Evolutionary conservation across 1,140 invertebrate genomes (phyloP), one percentile per base, ranked within the genome.

Genomic region (Mactra quadrangularis): DNA sequence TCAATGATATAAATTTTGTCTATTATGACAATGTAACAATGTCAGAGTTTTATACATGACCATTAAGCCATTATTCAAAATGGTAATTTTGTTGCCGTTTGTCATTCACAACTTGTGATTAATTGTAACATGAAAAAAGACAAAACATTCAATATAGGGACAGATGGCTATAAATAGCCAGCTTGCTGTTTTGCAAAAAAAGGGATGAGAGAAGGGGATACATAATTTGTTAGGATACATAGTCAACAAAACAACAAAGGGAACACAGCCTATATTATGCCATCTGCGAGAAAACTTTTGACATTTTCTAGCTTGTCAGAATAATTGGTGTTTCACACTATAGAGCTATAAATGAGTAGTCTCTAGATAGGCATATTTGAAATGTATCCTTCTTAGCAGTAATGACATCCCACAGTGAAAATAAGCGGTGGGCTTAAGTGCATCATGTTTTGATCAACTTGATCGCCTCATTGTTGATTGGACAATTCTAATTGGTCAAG

Each of bases 141-240:
- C 64, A 68, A 68, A 68, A 68, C 64, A 68, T 68, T 68, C 41
- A 50, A 50, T 68, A 68, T 68, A 68, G 64, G 64, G 64, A 68
- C 64, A 68, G 64, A 68, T 68, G 64, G 64, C 27, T 68, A 22
- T 68, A 68, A 68, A 68, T 68, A 66, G 64, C 41, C 7, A 31
- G 64, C 31, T 35, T 68, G 64, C 25, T 55, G 52, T 68, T n/a
- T n/a, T 29, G 64, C 41, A 52, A 68, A 68, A 68, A 50, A 25
- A 27, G 35, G 64, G 1, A 1, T 1, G 15, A 13, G 13, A 47
- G 64, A 55, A 4, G 6, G 38, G 6, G 6, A 19, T 55, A 55
- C 25, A 27, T 55, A 55, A 27, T 55, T 55, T 22, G 52, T 50
- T n/a, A 17, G 64, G 38, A 68, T 68, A 68, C 64, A 68, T 50